phyloP scores from a whole-genome alignment of 2,888 invertebrate genomes.

The Drosophila algonquin region DNA sequence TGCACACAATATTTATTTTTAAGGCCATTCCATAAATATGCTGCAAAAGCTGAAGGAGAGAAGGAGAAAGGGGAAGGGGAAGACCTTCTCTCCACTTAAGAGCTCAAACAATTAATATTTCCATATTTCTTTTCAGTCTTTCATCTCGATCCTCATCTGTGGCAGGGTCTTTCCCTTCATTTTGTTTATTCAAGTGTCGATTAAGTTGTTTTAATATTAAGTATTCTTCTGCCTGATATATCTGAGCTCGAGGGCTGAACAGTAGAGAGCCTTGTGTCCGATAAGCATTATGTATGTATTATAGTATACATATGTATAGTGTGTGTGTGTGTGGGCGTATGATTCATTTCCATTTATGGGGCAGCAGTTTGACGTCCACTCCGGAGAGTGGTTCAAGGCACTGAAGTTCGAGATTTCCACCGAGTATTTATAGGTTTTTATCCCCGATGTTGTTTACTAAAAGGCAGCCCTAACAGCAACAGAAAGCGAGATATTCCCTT shows the following conservation, averaged over 20 bases:
- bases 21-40: constrained; percentile 37
- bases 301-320: neutral
- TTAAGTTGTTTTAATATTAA: constrained; percentile 72
- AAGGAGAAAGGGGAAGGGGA: too few species aligned
- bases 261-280: constrained; percentile 21
- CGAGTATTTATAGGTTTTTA: constrained; percentile 10
- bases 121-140: constrained; percentile 30
- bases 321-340: constrained; percentile 5
- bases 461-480: too few species aligned
- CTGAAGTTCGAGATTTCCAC: neutral
- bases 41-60: neutral
- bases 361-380: constrained; percentile 18
- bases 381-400: constrained; percentile 42
- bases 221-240: constrained; percentile 25
- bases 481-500: neutral
- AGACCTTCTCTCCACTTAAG: constrained; percentile 58
- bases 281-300: constrained; percentile 13
- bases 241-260: constrained; percentile 9
- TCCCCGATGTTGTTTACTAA: neutral
- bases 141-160: neutral
- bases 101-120: constrained; percentile 65
- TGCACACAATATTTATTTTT: constrained; percentile 28
- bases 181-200: constrained; percentile 59
- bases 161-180: neutral
- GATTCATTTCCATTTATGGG: constrained; percentile 42